These are phyloP conservation scores for Bolinopsis microptera DNA, from an alignment of 37 sponge, comb jelly and placozoan genomes.

Conservation along the genomic window DNA sequence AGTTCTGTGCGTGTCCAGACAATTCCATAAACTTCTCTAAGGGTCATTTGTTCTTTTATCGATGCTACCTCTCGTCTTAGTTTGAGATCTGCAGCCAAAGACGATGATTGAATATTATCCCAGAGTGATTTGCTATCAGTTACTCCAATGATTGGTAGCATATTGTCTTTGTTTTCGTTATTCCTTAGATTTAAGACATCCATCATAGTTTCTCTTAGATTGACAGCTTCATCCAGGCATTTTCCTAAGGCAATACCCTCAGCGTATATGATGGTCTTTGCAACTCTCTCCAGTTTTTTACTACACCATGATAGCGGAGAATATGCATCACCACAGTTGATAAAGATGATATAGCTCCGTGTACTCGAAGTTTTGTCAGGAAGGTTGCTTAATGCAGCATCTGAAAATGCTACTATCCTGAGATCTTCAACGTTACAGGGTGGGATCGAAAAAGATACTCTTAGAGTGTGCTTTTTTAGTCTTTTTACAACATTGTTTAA, in stretches of 20 bases:
- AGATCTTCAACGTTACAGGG: background rate
- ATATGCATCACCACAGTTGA: background rate
- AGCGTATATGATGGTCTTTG: background rate
- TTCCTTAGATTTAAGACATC: background rate
- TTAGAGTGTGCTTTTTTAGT: background rate
- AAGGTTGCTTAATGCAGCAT: background rate
- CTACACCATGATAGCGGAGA: background rate
- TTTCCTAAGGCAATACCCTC: background rate
- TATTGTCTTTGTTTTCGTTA: background rate
- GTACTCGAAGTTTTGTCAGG: background rate
- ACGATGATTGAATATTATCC: background rate
- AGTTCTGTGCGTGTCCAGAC: background rate
- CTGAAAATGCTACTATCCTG: background rate
- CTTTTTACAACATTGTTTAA: conserved; percentile 19
- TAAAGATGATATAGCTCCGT: background rate
- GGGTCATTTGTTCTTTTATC: background rate
- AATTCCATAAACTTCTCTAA: background rate
- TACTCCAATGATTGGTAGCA: background rate
- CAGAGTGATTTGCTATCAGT: conserved; percentile 9
- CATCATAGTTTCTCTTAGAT: background rate
- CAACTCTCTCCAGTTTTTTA: background rate
- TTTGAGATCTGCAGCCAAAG: background rate
- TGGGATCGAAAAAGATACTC: background rate
- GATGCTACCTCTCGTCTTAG: background rate
- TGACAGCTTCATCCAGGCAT: background rate